Percentiles rank a stretch among this genome's conserved stretches.
phyloP scores from a whole-genome alignment of 2,888 invertebrate genomes.

The Dioctria linearis region DNA sequence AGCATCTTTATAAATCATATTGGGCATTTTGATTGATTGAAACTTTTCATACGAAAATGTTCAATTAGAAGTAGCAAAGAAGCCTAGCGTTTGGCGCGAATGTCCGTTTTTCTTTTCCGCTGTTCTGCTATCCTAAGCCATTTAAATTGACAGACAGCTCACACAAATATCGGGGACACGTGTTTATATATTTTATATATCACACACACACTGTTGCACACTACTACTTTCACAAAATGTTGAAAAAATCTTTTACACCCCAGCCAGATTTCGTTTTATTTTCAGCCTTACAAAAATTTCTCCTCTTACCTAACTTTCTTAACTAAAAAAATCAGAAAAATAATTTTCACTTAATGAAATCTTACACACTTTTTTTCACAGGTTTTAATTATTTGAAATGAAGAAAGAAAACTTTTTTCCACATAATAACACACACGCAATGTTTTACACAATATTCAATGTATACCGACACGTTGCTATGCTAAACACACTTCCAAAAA shows the following conservation, averaged over 20 bases:
- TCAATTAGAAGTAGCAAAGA: background rate
- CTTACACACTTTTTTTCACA: background rate
- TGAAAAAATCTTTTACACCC: background rate
- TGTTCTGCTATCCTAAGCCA: background rate
- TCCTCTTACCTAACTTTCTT: too few relatives aligned
- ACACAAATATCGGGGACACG: background rate
- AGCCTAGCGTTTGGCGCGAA: background rate
- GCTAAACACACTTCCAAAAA: too few relatives aligned
- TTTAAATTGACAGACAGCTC: background rate
- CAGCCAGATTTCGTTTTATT: background rate
- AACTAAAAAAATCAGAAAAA: too few relatives aligned
- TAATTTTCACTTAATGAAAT: too few relatives aligned
- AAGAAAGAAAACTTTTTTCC: background rate
- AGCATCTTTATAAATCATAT: constrained; percentile 31
- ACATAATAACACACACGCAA: background rate
- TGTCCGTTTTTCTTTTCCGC: background rate
- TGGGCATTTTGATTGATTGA: constrained; percentile 2
- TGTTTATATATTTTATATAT: background rate
- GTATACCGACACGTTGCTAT: constrained; percentile 3
- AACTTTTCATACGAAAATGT: background rate
- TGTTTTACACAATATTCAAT: background rate
- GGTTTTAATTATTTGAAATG: background rate
- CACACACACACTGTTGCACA: background rate
- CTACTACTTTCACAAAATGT: background rate
- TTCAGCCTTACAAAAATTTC: too few relatives aligned